phyloP scores from a whole-genome alignment of 2,888 invertebrate genomes.

The Drosophila fulvimacula region DNA sequence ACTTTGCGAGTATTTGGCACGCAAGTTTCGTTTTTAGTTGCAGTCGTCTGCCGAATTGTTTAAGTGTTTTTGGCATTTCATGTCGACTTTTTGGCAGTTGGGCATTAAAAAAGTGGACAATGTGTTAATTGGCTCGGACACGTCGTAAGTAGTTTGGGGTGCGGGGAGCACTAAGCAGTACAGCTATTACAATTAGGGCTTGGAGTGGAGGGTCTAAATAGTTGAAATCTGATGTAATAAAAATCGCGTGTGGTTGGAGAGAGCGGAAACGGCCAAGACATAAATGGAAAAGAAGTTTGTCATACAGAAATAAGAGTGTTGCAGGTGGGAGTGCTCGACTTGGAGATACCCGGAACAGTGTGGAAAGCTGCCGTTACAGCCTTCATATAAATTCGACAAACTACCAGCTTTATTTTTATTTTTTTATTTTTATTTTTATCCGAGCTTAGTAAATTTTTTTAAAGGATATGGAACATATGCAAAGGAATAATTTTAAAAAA shows the following conservation, averaged over 20 bases:
- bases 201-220: slow-evolving; percentile 1
- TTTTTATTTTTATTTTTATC: too few species aligned
- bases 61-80: slow-evolving; percentile 71
- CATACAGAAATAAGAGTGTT: background rate
- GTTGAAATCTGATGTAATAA: background rate
- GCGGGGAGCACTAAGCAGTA: background rate
- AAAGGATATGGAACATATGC: too few species aligned
- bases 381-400: too few species aligned
- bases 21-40: slow-evolving; percentile 55
- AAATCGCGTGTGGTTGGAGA: background rate
- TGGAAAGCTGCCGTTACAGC: too few species aligned
- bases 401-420: too few species aligned
- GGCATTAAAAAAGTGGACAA: slow-evolving; percentile 71
- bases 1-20: slow-evolving; percentile 71
- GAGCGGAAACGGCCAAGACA: background rate
- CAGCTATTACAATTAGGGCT: slow-evolving; percentile 11
- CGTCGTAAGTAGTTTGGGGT: slow-evolving; percentile 45
- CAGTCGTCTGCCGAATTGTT: slow-evolving; percentile 43
- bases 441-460: too few species aligned
- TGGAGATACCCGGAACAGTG: background rate
- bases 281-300: background rate
- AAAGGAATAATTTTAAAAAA: too few species aligned
- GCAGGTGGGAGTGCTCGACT: background rate
- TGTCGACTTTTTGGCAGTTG: slow-evolving; percentile 6
- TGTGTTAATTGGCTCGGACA: slow-evolving; percentile 76